These are phyloP conservation scores for Siniperca scherzeri DNA, from an alignment of 2,797 vertebrate genomes.

Conservation along the genomic window DNA sequence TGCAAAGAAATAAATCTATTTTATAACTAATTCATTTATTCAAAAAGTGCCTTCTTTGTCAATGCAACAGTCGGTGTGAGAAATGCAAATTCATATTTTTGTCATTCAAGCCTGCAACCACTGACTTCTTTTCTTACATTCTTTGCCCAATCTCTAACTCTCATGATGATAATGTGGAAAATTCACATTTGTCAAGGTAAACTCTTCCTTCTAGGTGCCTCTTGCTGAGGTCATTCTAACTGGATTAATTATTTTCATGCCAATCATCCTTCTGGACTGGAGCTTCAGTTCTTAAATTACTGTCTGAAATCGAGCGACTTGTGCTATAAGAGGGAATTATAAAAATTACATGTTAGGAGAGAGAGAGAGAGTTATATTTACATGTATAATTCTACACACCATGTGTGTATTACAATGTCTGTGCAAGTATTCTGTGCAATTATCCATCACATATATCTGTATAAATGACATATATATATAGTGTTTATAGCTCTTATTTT, in stretches of 20 bases:
- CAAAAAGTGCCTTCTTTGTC: background rate
- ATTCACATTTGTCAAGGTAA: background rate
- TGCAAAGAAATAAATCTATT: background rate
- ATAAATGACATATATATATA: too few relatives aligned
- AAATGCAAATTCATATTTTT: background rate
- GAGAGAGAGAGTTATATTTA: too few relatives aligned
- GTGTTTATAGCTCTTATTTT: too few relatives aligned
- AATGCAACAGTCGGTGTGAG: background rate
- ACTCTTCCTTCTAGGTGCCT: background rate
- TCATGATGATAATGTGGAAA: background rate
- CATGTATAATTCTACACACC: too few relatives aligned
- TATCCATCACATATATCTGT: too few relatives aligned
- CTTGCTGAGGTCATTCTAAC: background rate
- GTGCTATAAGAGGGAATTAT: background rate
- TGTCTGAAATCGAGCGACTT: background rate
- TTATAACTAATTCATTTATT: background rate
- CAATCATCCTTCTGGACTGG: background rate
- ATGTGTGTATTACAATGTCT: too few relatives aligned
- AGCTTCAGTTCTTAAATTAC: background rate
- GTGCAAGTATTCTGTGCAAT: too few relatives aligned
- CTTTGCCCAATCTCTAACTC: background rate
- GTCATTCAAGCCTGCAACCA: background rate
- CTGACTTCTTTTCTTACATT: background rate
- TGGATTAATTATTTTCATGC: conserved; percentile 18
- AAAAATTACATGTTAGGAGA: background rate